A percentile compares a stretch with the other conserved stretches of the same genome.
Evolutionary conservation across 2,113 vertebrate genomes (phyloP).

Genomic region (Forbesichthys agassizii): DNA sequence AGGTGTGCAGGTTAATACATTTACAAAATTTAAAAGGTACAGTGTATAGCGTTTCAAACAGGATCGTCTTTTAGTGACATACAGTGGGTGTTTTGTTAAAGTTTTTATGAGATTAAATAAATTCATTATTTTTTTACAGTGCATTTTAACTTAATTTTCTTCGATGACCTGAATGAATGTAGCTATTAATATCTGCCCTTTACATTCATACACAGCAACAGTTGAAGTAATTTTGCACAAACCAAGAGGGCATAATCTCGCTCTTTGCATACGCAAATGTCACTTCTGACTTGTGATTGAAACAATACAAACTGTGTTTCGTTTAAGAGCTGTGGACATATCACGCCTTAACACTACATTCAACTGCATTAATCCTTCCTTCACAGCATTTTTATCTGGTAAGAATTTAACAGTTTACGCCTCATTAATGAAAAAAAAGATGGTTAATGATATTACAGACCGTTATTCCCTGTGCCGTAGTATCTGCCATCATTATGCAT

Average conservation of each 20-base stretch:
- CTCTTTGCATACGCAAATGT: slow-evolving; percentile 41
- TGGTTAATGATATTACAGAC: not conserved
- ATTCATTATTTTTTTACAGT: not conserved
- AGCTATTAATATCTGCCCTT: slow-evolving; percentile 30
- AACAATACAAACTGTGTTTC: slow-evolving; percentile 55
- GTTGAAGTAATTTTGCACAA: slow-evolving; percentile 19
- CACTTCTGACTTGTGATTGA: slow-evolving; percentile 57
- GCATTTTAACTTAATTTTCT: slow-evolving; percentile 26
- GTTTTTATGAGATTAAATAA: not conserved
- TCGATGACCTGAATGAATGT: slow-evolving; percentile 14
- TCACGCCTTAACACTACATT: slow-evolving; percentile 5
- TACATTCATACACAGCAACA: slow-evolving; percentile 25
- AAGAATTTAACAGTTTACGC: slow-evolving; percentile 10
- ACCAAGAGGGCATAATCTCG: slow-evolving; percentile 22
- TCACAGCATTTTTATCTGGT: not conserved
- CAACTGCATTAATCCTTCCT: not conserved
- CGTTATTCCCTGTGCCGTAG: slow-evolving; percentile 21
- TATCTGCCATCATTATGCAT: slow-evolving; percentile 5
- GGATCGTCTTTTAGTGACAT: not conserved
- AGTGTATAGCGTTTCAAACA: not conserved
- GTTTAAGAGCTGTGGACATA: slow-evolving; percentile 39
- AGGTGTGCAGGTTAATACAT: not conserved
- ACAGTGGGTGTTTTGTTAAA: not conserved
- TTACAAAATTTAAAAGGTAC: not conserved
- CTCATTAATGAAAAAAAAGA: slow-evolving; percentile 10